Evolutionary conservation across 2,797 vertebrate genomes (phyloP).

Genomic region (Hippopotamyrus pictus): DNA sequence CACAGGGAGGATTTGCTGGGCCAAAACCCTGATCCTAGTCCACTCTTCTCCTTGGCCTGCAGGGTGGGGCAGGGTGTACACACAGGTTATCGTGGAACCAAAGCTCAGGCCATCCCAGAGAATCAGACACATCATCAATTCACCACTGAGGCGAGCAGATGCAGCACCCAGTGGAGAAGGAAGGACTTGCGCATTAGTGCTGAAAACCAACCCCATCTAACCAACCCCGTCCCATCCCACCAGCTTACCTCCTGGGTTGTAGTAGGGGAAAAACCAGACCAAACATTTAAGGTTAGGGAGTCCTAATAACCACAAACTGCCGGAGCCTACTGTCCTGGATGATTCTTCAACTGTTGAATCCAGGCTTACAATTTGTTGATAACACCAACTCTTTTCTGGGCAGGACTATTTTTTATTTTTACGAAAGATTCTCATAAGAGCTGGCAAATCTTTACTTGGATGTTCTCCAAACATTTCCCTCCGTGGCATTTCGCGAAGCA

Average conservation of each 20-base stretch:
- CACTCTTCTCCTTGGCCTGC: background rate
- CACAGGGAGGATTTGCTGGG: background rate
- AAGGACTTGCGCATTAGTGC: background rate
- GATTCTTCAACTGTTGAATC: background rate
- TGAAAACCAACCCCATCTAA: background rate
- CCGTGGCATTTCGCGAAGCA: background rate
- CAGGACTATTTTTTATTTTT: background rate
- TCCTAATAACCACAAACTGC: background rate
- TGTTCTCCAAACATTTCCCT: background rate
- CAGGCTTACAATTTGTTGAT: background rate
- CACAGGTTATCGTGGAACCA: background rate
- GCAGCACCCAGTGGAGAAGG: background rate
- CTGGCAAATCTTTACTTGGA: background rate
- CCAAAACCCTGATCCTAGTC: background rate
- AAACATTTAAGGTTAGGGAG: background rate
- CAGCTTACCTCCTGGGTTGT: background rate
- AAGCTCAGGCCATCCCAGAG: background rate
- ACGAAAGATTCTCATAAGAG: background rate
- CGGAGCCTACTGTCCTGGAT: background rate
- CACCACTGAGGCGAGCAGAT: background rate
- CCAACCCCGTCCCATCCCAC: background rate
- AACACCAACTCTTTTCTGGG: background rate
- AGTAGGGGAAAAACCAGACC: background rate
- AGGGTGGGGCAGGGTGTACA: constrained; percentile 22
- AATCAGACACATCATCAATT: background rate